These are phyloP conservation scores for Junonia oenone DNA, from an alignment of 2,888 invertebrate genomes.

Conservation along the genomic window DNA sequence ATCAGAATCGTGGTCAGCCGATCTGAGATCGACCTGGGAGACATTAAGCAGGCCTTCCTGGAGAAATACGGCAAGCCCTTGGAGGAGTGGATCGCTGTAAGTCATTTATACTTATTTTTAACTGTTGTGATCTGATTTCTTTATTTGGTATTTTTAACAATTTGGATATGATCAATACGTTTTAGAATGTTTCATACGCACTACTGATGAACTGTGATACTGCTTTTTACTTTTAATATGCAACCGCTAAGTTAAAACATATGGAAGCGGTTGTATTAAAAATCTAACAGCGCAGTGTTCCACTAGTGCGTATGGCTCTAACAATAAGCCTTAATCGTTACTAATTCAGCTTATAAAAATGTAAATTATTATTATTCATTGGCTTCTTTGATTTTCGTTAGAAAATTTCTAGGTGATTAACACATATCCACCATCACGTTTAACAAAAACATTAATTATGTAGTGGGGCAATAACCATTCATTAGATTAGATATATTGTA, in stretches of 20 bases:
- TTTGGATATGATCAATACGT: too few species aligned
- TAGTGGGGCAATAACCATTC: background rate
- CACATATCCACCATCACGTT: background rate
- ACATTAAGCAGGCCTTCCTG: slow-evolving; percentile 94
- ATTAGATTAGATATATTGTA: background rate
- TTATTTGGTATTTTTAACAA: background rate
- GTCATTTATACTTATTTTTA: slow-evolving; percentile 36
- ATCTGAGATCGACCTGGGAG: slow-evolving; percentile 94
- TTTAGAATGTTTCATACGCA: too few species aligned
- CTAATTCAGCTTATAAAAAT: background rate
- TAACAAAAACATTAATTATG: background rate
- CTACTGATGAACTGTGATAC: too few species aligned
- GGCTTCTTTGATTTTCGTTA: background rate
- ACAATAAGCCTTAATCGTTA: background rate
- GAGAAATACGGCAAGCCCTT: slow-evolving; percentile 90
- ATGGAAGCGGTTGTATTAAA: too few species aligned
- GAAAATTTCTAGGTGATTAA: background rate
- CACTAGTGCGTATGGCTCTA: background rate
- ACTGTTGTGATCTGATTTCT: background rate
- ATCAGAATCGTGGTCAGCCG: slow-evolving; percentile 95
- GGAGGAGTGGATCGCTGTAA: slow-evolving; percentile 92
- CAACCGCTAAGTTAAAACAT: too few species aligned
- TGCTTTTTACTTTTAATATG: too few species aligned
- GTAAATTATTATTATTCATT: background rate
- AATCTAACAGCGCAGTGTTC: background rate